Percentiles rank a stretch among this genome's conserved stretches.
These are phyloP conservation scores for Syngnathoides biaculeatus DNA, from an alignment of 2,113 vertebrate genomes.

Conservation along the genomic window DNA sequence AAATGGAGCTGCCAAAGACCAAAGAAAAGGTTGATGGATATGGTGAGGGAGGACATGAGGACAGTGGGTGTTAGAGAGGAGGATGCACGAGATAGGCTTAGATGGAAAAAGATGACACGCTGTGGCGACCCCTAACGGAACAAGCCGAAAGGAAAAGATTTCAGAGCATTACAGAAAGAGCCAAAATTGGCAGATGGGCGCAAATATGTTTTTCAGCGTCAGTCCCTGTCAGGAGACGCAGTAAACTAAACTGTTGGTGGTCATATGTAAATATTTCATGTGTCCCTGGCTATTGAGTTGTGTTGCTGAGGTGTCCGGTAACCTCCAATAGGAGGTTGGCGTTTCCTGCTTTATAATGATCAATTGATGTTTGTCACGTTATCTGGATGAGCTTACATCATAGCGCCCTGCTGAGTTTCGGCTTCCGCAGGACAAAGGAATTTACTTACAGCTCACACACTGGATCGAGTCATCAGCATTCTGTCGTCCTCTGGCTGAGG, in stretches of 20 bases:
- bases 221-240: constrained; percentile 6
- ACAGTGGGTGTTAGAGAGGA: too few relatives aligned
- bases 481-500: not conserved
- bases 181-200: too few relatives aligned
- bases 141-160: too few relatives aligned
- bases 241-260: constrained; percentile 38
- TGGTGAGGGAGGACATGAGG: too few relatives aligned
- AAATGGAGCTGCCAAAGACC: too few relatives aligned
- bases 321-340: constrained; percentile 57
- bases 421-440: constrained; percentile 58
- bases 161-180: too few relatives aligned
- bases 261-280: constrained; percentile 70
- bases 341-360: constrained; percentile 56
- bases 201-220: not conserved
- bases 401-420: constrained; percentile 44
- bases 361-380: constrained; percentile 63
- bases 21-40: too few relatives aligned
- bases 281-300: constrained; percentile 41
- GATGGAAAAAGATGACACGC: too few relatives aligned
- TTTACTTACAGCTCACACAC: constrained; percentile 68
- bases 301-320: constrained; percentile 63
- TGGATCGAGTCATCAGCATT: constrained; percentile 29
- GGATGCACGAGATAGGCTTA: too few relatives aligned
- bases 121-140: too few relatives aligned
- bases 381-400: constrained; percentile 63